A percentile compares a stretch with the other conserved stretches of the same genome.
These are phyloP conservation scores for Drosophila colorata DNA, from an alignment of 2,888 invertebrate species.

Conservation along the genomic window DNA sequence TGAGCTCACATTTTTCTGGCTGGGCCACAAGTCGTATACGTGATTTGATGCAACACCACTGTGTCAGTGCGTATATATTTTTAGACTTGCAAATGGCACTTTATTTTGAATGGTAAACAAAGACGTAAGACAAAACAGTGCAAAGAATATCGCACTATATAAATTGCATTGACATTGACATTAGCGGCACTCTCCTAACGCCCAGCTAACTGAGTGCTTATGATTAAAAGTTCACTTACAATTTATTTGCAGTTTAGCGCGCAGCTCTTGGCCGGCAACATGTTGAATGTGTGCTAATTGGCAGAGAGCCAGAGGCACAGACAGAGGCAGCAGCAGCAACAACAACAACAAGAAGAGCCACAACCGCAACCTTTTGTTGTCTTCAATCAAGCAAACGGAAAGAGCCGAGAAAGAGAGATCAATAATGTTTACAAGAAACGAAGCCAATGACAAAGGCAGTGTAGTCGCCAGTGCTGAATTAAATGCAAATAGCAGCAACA, in stretches of 20 bases:
- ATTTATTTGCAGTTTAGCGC: conserved; percentile 55
- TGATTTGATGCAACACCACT: conserved; percentile 29
- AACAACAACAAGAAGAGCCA: background rate
- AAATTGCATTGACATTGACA: conserved; percentile 49
- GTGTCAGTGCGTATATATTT: conserved; percentile 35
- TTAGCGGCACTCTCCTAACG: conserved; percentile 2
- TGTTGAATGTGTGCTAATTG: conserved; percentile 62
- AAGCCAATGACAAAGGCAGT: conserved; percentile 11
- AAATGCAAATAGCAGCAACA: conserved; percentile 16
- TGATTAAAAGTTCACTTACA: conserved; percentile 40
- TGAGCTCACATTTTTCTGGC: background rate
- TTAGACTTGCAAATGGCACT: conserved; percentile 26
- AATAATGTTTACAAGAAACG: conserved; percentile 45
- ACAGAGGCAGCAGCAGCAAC: conserved; percentile 11
- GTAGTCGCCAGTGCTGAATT: conserved; percentile 14
- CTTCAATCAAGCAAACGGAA: background rate
- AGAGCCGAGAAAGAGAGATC: conserved; percentile 7
- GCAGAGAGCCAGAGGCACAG: conserved; percentile 47
- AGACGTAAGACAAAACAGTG: background rate
- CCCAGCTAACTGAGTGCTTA: conserved; percentile 9
- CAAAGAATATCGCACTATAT: background rate
- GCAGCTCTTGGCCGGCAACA: conserved; percentile 47
- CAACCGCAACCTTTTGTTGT: conserved; percentile 2
- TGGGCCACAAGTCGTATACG: conserved; percentile 47
- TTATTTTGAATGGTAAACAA: conserved; percentile 16